Percentiles rank a stretch among this genome's conserved stretches.
These are phyloP conservation scores for Subanguina moxae DNA, from an alignment of 1,140 invertebrate genomes.

Conservation along the genomic window DNA sequence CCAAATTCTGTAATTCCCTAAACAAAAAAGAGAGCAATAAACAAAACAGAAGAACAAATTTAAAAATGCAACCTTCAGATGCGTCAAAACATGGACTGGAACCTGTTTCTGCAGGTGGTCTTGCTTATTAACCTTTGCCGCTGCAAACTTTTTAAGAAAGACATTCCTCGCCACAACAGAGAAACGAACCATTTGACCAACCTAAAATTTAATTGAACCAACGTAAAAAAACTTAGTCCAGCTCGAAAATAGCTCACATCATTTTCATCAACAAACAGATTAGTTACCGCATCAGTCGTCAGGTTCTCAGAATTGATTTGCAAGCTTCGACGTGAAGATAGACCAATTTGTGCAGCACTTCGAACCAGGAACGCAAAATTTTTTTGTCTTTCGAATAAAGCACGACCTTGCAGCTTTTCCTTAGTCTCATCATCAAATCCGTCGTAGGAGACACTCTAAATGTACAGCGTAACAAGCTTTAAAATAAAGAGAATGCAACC, in stretches of 20 bases:
- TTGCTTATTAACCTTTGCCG: slow-evolving; percentile 9
- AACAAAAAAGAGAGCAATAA: slow-evolving; percentile 8
- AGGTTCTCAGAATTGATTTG: slow-evolving; percentile 34
- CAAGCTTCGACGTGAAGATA: slow-evolving; percentile 21
- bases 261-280: slow-evolving; percentile 8
- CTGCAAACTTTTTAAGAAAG: slow-evolving; percentile 28
- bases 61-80: background rate
- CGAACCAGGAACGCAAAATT: slow-evolving; percentile 30
- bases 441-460: slow-evolving; percentile 29
- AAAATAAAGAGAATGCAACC: too few relatives aligned
- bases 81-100: slow-evolving; percentile 24
- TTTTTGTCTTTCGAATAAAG: slow-evolving; percentile 39
- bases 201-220: background rate
- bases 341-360: slow-evolving; percentile 17
- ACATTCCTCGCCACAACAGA: slow-evolving; percentile 38
- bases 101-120: slow-evolving; percentile 32
- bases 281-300: slow-evolving; percentile 9
- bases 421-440: slow-evolving; percentile 36
- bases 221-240: background rate
- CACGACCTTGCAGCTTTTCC: slow-evolving; percentile 46
- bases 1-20: slow-evolving; percentile 40
- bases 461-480: too few relatives aligned
- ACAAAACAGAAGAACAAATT: background rate
- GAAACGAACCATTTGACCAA: slow-evolving; percentile 26
- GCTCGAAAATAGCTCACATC: background rate